phyloP scores from a whole-genome alignment of 2,113 vertebrate genomes.

The Actenoides lindsayi region DNA sequence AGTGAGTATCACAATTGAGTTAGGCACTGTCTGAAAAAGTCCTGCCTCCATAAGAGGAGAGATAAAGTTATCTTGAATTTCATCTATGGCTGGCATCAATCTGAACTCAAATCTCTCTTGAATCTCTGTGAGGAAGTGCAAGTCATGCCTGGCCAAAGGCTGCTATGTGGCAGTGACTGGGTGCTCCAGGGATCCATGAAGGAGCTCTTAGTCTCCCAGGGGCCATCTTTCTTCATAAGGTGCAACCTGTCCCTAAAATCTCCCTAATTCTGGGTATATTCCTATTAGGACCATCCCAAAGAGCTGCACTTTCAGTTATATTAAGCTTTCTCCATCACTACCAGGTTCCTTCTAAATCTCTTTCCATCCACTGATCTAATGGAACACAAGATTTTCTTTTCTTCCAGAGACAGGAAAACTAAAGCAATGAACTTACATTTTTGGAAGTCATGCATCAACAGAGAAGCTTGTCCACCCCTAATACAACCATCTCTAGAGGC shows the following conservation, averaged over 20 bases:
- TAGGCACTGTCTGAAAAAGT: neutral
- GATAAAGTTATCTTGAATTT: neutral
- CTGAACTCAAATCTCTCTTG: neutral
- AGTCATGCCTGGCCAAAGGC: neutral
- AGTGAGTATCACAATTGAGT: neutral
- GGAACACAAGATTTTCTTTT: neutral
- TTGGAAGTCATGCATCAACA: neutral
- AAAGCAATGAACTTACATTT: neutral
- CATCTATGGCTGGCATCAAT: neutral
- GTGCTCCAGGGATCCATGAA: neutral
- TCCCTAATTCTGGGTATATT: neutral
- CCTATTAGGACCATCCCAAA: neutral
- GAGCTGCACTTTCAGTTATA: neutral
- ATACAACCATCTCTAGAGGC: neutral
- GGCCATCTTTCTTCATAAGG: neutral
- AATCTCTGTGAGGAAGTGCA: neutral
- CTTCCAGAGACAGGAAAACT: neutral
- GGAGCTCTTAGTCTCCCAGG: neutral
- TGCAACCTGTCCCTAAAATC: neutral
- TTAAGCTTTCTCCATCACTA: neutral
- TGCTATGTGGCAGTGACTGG: rapidly evolving
- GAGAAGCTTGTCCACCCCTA: neutral
- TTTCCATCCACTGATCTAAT: neutral
- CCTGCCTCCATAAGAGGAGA: neutral
- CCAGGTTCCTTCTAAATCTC: neutral